Percentiles rank a stretch among this genome's conserved stretches.
These are phyloP conservation scores for Macrostomum cliftonense DNA, from an alignment of 2,888 invertebrate species.

Conservation along the genomic window DNA sequence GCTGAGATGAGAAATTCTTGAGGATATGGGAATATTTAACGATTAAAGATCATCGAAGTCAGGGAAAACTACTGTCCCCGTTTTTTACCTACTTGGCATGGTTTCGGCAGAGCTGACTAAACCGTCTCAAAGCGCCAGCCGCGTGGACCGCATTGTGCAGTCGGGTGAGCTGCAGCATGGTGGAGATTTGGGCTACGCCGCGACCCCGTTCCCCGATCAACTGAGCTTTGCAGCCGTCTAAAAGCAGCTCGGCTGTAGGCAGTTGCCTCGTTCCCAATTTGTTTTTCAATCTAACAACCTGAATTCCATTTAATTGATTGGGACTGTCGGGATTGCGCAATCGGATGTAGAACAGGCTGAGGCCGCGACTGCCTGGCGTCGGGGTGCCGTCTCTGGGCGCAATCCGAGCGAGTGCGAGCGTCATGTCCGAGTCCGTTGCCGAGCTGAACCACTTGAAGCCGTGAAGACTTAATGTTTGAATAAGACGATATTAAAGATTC, in stretches of 20 bases:
- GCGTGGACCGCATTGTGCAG: conserved; percentile 42
- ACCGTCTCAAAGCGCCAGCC: conserved; percentile 34
- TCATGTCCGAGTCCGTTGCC: conserved; percentile 44
- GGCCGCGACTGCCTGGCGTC: conserved; percentile 38
- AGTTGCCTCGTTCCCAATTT: conserved; percentile 44
- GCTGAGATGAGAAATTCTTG: no score
- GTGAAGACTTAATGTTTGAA: conserved; percentile 37
- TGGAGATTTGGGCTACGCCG: conserved; percentile 41
- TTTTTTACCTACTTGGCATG: conserved; percentile 20
- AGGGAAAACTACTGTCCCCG: no score
- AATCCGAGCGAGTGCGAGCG: conserved; percentile 42
- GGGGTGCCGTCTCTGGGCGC: conserved; percentile 30
- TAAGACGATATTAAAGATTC: conserved; percentile 12
- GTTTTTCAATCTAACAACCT: conserved; percentile 42
- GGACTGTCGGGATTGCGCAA: conserved; percentile 24
- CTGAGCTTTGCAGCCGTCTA: conserved; percentile 35
- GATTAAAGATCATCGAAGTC: no score
- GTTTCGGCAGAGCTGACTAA: conserved; percentile 38
- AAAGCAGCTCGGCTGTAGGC: conserved; percentile 44
- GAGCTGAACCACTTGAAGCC: conserved; percentile 47
- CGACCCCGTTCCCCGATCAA: conserved; percentile 39
- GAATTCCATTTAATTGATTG: conserved; percentile 39
- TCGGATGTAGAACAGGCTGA: conserved; percentile 42
- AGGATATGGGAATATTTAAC: no score
- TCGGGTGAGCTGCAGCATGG: conserved; percentile 43